Evolutionary conservation across 2,113 vertebrate genomes (phyloP).

Genomic region (Clinocottus analis): DNA sequence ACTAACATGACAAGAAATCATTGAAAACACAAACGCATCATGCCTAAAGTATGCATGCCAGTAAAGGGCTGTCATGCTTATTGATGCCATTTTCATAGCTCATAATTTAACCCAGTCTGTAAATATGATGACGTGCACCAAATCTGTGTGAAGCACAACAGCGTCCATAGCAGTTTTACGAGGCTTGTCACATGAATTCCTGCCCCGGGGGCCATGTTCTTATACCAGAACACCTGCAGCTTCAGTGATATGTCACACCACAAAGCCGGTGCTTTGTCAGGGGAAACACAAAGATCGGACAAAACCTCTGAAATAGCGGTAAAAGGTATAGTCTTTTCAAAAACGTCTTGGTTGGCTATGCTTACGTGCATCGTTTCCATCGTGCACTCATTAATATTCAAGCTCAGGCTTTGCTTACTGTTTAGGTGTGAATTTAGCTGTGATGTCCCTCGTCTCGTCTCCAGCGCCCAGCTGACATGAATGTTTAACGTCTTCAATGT

Average conservation of each 20-base stretch:
- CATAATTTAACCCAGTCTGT: slow-evolving; percentile 48
- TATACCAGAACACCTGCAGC: slow-evolving; percentile 9
- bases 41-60: slow-evolving; percentile 31
- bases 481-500: slow-evolving; percentile 3
- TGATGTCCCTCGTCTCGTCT: slow-evolving; percentile 6
- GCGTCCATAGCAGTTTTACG: slow-evolving; percentile 16
- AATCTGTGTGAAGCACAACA: slow-evolving; percentile 9
- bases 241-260: background rate
- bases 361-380: background rate
- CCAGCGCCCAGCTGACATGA: slow-evolving; percentile 29
- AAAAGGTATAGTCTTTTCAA: background rate
- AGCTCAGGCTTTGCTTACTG: background rate
- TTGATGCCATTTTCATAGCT: slow-evolving; percentile 56
- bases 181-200: slow-evolving; percentile 1
- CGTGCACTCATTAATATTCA: background rate
- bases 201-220: background rate
- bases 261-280: background rate
- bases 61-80: slow-evolving; percentile 59
- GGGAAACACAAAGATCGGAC: background rate
- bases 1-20: slow-evolving; percentile 59
- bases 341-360: background rate
- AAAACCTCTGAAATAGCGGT: background rate
- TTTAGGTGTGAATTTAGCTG: background rate
- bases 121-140: slow-evolving; percentile 28
- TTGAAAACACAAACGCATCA: slow-evolving; percentile 62